phyloP scores from a whole-genome alignment of 2,888 invertebrate species.

The Zaprionus obscuricornis region DNA sequence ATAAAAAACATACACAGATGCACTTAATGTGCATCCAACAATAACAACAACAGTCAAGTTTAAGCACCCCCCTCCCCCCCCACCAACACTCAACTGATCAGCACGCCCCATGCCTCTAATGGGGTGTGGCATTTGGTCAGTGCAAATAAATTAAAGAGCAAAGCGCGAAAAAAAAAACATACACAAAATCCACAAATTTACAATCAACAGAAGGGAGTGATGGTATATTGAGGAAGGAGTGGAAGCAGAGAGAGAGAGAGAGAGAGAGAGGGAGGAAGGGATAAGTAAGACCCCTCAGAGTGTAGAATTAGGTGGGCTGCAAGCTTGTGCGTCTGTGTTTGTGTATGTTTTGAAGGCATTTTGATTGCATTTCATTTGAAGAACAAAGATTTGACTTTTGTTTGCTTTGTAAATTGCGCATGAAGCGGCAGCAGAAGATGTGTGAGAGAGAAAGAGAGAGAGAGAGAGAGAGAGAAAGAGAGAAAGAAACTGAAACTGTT shows the following conservation, averaged over 20 bases:
- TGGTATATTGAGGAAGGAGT: neutral
- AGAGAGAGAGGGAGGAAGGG: neutral
- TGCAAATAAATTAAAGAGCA: conserved; percentile 74
- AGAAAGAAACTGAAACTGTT: too few species aligned
- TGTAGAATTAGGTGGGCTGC: conserved; percentile 1
- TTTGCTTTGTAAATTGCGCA: conserved; percentile 71
- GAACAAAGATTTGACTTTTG: conserved; percentile 55
- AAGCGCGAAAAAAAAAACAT: conserved; percentile 59
- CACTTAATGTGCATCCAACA: conserved; percentile 49
- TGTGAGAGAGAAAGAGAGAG: neutral
- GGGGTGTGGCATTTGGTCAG: conserved; percentile 73
- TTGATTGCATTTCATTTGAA: conserved; percentile 73
- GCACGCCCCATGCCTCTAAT: conserved; percentile 42
- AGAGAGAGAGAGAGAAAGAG: too few species aligned
- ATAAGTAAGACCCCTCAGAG: too few species aligned
- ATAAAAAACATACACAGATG: conserved; percentile 51
- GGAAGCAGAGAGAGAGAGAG: neutral
- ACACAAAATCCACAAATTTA: conserved; percentile 42
- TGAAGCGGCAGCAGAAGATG: neutral
- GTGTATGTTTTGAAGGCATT: conserved; percentile 47
- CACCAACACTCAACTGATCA: too few species aligned
- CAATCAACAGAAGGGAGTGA: neutral
- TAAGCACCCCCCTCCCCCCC: neutral
- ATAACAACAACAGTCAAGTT: too few species aligned
- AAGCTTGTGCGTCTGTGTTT: too few species aligned